Base-by-base conservation (phyloP, 2,888 invertebrate species). In the Drosophila tripunctata region DNA sequence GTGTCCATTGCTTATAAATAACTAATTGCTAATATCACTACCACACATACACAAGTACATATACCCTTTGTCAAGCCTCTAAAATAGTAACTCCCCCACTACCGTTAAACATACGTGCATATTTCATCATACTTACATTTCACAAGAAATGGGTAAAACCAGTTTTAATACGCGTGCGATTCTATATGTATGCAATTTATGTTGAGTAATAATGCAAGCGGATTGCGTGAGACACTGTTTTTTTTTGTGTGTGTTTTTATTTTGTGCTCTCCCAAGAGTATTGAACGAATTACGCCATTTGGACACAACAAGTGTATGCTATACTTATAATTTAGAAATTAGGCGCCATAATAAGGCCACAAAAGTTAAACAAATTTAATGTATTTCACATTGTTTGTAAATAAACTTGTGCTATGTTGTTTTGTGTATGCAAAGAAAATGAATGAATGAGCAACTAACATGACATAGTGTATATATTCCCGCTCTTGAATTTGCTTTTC, bases 51-150 rank as follows among this genome's bases (percentile, higher is more conserved):
- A n/a, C 21, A 24, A 19, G 15, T 17, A 31, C 7, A 8, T 27
- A 14, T 24, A 10, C 12, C 24, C 22, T 45, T 31, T 17, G 24
- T 36, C 27, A n/a, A 48, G 27, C 38, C 30, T 7, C 22, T 22
- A 17, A 7, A n/a, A 19, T n/a, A n/a, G n/a, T n/a, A 10, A 27
- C 27, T 27, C 27, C 27, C 41, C 10, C 41, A 22, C 41, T 24
- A 8, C 14, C 2, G 1, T n/a, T n/a, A n/a, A 24, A 41, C 22
- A 41, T 24, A 8, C 8, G 7, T 21, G 19, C n/a, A 19, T 19
- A 67, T 63, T 72, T 68, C 64, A 72, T 68, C 58, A 68, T 48
- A 73, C 71, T 73, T 52, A 72, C 71, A 64, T 58, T 73, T 73
- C 40, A 22, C 51, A 58, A 64, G 5, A 27, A n/a, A 51, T 40